Base-by-base conservation (phyloP, 2,797 vertebrate species). In the Geotrypetes seraphini region DNA sequence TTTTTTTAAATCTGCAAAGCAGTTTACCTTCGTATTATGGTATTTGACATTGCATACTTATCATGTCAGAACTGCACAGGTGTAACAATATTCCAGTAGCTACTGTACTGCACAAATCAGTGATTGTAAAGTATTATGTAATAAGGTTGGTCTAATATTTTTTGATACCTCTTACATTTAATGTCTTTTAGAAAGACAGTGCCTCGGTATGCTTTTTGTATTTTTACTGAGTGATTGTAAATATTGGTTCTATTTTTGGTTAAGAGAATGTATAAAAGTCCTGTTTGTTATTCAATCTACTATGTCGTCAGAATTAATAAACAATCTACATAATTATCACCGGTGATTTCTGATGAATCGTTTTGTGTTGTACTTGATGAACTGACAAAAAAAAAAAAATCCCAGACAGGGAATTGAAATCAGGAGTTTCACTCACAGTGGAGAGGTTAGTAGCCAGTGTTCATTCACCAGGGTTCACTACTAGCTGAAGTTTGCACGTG, bases 131-230 rank as follows among this genome's bases (percentile, higher is more conserved):
- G 78, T 80, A 72, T 82, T 80, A 76, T 75, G 73, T 65, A 71
- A 81, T 67, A 78, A 81, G 83, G 87, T 81, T 83, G 62, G 78
- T 87, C 81, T 87, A 75, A 78, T 80, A 73, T 81, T 85, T 79
- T 87, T 83, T 85, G 73, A 79, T 91, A 86, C 84, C 83, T 85
- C 83, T 87, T 71, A 84, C 63, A 87, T 78, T 90, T 96, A n/a
- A 93, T 84, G 91, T 95, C 91, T 96, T 95, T 96, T 86, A 95
- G 89, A 95, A 96, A 95, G 92, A 95, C 92, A 87, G 50, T 86
- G 87, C 79, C 86, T 89, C 84, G 79, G 82, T 90, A 88, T 69
- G 89, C 86, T 88, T 90, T 90, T 90, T 90, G 85, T 95, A 86
- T 88, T 94, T 94, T 88, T 92, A 92, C 75, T 64, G 77, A 88